These are phyloP conservation scores for Scaptomyza flava DNA, from an alignment of 2,888 invertebrate genomes.

Conservation along the genomic window DNA sequence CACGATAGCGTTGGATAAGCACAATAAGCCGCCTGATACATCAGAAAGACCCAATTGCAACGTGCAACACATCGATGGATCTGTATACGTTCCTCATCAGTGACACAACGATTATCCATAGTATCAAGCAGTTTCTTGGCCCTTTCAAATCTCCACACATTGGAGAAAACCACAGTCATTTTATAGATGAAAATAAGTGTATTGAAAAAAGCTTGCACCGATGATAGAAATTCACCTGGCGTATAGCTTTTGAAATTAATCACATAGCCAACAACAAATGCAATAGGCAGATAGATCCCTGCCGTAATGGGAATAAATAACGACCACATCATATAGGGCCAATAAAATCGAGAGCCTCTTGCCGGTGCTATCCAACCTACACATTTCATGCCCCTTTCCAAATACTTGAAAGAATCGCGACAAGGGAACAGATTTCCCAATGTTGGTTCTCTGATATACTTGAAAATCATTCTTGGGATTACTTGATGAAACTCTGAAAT, in stretches of 20 bases:
- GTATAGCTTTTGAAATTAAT: constrained; percentile 19
- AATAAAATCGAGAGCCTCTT: background rate
- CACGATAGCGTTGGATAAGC: background rate
- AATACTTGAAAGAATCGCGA: constrained; percentile 34
- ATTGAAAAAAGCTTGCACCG: constrained; percentile 29
- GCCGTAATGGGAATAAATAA: background rate
- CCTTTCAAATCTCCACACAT: constrained; percentile 20
- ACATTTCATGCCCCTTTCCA: constrained; percentile 28
- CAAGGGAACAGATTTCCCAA: constrained; percentile 1
- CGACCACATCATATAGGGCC: constrained; percentile 16
- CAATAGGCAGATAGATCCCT: constrained; percentile 38
- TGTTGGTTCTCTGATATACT: constrained; percentile 21
- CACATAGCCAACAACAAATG: constrained; percentile 7
- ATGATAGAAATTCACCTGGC: constrained; percentile 22
- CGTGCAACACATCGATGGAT: constrained; percentile 31
- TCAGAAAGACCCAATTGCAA: constrained; percentile 30
- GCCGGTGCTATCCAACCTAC: constrained; percentile 32
- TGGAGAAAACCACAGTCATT: background rate
- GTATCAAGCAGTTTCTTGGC: constrained; percentile 27
- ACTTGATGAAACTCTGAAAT: constrained; percentile 1
- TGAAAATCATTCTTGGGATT: constrained; percentile 26
- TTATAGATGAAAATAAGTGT: constrained; percentile 2
- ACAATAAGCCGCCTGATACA: constrained; percentile 15
- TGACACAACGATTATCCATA: constrained; percentile 34
- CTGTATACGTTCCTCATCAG: background rate